A percentile compares a stretch with the other conserved stretches of the same genome.
Conservation (phyloP, 2,797 vertebrate species). For the Sandelia bainsii region DNA sequence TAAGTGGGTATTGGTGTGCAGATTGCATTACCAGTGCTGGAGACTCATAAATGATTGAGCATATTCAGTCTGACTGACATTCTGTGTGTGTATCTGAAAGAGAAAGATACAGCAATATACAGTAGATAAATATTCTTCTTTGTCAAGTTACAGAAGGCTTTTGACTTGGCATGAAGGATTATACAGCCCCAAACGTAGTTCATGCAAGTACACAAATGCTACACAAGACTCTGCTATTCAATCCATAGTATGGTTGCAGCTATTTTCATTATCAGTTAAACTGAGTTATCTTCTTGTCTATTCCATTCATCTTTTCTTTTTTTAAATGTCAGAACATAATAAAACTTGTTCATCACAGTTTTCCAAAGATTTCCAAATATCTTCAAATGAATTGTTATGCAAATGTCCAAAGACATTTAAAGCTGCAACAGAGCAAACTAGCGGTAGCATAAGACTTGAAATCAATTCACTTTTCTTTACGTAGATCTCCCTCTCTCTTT, state of each 20-base stretch:
- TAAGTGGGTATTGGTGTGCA: constrained; percentile 71
- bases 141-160: constrained; percentile 33
- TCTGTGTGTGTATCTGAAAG: constrained; percentile 26
- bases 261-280: not conserved
- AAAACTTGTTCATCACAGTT: not conserved
- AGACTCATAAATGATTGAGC: constrained; percentile 76
- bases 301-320: not conserved
- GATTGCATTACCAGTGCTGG: constrained; percentile 68
- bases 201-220: no score
- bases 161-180: constrained; percentile 30
- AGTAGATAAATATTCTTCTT: constrained; percentile 29
- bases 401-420: no score
- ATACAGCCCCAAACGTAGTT: not conserved
- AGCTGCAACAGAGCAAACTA: no score
- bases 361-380: not conserved
- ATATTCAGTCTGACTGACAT: constrained; percentile 52
- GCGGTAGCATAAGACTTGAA: no score
- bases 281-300: not conserved
- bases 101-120: constrained; percentile 4
- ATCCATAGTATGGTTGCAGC: not conserved
- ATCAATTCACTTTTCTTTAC: no score
- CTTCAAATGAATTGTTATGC: not conserved
- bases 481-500: no score
- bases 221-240: no score
- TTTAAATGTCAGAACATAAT: not conserved